Percentiles rank a stretch among this genome's conserved stretches.
Conservation (phyloP, 2,113 vertebrate genomes). For the Chrysemys picta region DNA sequence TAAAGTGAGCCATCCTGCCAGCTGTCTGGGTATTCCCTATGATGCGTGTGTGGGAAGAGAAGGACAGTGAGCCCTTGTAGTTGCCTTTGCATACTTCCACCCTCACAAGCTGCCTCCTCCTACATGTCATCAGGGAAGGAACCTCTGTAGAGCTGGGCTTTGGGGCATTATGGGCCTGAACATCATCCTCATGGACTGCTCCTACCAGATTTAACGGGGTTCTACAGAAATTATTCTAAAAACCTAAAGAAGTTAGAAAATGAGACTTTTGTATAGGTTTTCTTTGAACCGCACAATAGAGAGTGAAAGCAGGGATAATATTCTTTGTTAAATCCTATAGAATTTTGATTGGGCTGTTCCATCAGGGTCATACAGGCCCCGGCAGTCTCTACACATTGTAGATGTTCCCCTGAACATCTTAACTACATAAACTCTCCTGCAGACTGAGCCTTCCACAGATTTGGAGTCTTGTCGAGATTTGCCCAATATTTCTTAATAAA, state of each 20-base stretch:
- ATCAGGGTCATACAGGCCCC: not conserved
- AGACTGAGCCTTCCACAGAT: not conserved
- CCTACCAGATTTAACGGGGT: not conserved
- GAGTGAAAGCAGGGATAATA: not conserved
- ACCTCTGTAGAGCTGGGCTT: not conserved
- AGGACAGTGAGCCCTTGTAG: not conserved
- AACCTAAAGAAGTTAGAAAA: not conserved
- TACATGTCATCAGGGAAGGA: not conserved
- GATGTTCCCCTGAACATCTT: not conserved
- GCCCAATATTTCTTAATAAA: slow-evolving; percentile 14
- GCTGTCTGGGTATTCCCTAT: not conserved
- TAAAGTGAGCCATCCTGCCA: not conserved
- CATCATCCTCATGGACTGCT: not conserved
- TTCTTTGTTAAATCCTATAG: not conserved
- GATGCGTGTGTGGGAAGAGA: not conserved
- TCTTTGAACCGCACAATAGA: not conserved
- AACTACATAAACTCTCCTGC: not conserved
- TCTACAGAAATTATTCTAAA: not conserved
- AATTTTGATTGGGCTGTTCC: slow-evolving; percentile 10
- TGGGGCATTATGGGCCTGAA: not conserved
- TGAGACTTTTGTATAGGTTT: not conserved
- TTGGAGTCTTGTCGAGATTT: slow-evolving; percentile 6
- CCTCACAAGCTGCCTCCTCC: not conserved
- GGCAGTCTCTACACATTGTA: not conserved
- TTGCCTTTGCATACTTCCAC: not conserved